Evolutionary conservation across 2,113 vertebrate species (phyloP).

Genomic region (Lampris megalopsis): DNA sequence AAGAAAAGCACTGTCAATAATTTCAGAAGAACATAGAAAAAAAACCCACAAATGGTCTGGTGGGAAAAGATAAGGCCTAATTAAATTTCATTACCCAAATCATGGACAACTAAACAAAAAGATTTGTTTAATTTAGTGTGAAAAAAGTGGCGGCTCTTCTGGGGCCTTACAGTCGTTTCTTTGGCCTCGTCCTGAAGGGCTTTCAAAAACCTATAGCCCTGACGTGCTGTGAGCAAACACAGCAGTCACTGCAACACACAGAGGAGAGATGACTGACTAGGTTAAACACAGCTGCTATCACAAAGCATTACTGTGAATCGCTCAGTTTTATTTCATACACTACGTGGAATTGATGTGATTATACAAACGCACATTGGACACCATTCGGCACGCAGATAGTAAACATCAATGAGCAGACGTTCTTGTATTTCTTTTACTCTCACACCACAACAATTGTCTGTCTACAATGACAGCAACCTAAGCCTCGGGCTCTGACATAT

Average conservation of each 20-base stretch:
- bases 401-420: slow-evolving; percentile 65
- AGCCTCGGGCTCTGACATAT: slow-evolving; percentile 69
- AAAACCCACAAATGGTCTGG: slow-evolving; percentile 48
- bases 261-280: slow-evolving; percentile 45
- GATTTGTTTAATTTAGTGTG: slow-evolving; percentile 61
- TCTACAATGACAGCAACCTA: slow-evolving; percentile 55
- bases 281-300: slow-evolving; percentile 36
- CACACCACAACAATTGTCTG: slow-evolving; percentile 57
- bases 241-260: slow-evolving; percentile 25
- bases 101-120: slow-evolving; percentile 51
- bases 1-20: slow-evolving; percentile 42
- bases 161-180: slow-evolving; percentile 35
- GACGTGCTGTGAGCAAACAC: slow-evolving; percentile 25
- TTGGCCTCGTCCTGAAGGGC: slow-evolving; percentile 31
- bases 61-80: slow-evolving; percentile 61
- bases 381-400: slow-evolving; percentile 56
- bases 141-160: slow-evolving; percentile 34
- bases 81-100: slow-evolving; percentile 64
- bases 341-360: slow-evolving; percentile 60
- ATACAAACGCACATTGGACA: slow-evolving; percentile 56
- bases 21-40: slow-evolving; percentile 31
- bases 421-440: slow-evolving; percentile 20
- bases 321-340: slow-evolving; percentile 37
- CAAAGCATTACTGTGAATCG: slow-evolving; percentile 49
- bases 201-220: slow-evolving; percentile 38